Base-by-base conservation (phyloP, 2,113 vertebrate genomes). In the Connochaetes taurinus region DNA sequence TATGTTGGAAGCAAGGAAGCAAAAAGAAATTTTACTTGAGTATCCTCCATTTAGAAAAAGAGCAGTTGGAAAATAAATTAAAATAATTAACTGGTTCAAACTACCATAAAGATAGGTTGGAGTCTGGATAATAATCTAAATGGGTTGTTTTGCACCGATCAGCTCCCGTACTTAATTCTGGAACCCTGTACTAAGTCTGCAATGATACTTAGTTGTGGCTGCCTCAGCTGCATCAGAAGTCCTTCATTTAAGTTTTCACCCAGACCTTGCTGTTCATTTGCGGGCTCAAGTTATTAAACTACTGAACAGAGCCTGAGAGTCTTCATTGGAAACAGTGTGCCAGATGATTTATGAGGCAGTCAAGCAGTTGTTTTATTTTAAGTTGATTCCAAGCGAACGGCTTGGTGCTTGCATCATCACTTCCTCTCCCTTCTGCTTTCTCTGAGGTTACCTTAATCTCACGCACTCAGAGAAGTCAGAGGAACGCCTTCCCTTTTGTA, bases 321-420 rank as follows among this genome's bases (percentile, higher is more conserved):
- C 82, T 74, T 95, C 53, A 15, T 0, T 87, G 60, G 90, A 74
- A 94, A 80, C 57, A 31, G 2, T 3, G 7, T 16, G 21, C 55
- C 12, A 19, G 57, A n/a, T 93, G 58, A 85, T 60, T 96, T 94
- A 94, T 71, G 58, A 92, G 88, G 80, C 92, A 85, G 57, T 87
- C 45, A 86, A 80, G 50, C 50, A n/a, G 1, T 12, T 84, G 21
- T 52, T 60, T 90, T 74, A 78, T 95, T 57, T 78, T n/a, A 50
- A 92, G 84, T 80, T 40, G 40, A 76, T 84, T 87, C 82, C 40
- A 40, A 45, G 52, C 74, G n/a, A 84, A 33, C 9, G 31, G 27
- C 57, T 19, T 52, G 71, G 76, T 71, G 60, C 14, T 58, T 64
- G 27, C 3, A 2, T 40, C 71, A 13, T 47, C 2, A 6, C 21